Conservation (phyloP, 2,888 invertebrate species). For the Chesias legatella region DNA sequence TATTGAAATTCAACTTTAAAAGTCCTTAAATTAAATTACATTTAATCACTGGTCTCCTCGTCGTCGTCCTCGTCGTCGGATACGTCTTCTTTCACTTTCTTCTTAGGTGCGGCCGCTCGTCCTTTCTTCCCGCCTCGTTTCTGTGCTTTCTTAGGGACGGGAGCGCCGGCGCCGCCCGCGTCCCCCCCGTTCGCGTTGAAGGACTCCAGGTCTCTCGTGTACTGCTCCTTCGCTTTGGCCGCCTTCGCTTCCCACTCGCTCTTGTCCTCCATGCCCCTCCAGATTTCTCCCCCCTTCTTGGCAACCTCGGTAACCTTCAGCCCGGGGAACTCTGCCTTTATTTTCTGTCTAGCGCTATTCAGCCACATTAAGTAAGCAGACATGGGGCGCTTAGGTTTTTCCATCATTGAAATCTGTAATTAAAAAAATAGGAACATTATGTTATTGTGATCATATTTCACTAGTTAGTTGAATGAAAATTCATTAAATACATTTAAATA, state of each 20-base stretch:
- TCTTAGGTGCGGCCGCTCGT: conserved; percentile 35
- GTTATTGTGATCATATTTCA: too few relatives aligned
- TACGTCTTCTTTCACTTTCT: conserved; percentile 67
- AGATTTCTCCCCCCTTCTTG: conserved; percentile 95
- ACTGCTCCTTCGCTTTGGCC: conserved; percentile 89
- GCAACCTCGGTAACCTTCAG: conserved; percentile 92
- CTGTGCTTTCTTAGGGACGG: conserved; percentile 61
- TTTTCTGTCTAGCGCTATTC: conserved; percentile 87
- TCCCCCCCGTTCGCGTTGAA: conserved; percentile 86
- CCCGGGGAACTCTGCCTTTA: conserved; percentile 92
- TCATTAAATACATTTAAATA: too few relatives aligned
- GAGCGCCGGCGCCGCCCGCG: conserved; percentile 43
- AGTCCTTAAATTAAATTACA: conserved; percentile 1
- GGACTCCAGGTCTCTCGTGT: conserved; percentile 89
- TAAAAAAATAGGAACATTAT: too few relatives aligned
- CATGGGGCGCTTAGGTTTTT: conserved; percentile 92
- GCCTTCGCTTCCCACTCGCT: conserved; percentile 93
- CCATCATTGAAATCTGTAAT: conserved; percentile 70
- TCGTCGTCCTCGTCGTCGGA: conserved; percentile 73
- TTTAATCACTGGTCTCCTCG: conserved; percentile 60
- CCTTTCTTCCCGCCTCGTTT: conserved; percentile 64
- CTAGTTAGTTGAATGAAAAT: too few relatives aligned
- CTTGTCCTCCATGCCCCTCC: conserved; percentile 91
- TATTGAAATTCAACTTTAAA: conserved; percentile 4
- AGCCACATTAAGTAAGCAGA: conserved; percentile 95